These are phyloP conservation scores for Drosophila mettleri DNA, from an alignment of 2,888 invertebrate genomes.

Conservation along the genomic window DNA sequence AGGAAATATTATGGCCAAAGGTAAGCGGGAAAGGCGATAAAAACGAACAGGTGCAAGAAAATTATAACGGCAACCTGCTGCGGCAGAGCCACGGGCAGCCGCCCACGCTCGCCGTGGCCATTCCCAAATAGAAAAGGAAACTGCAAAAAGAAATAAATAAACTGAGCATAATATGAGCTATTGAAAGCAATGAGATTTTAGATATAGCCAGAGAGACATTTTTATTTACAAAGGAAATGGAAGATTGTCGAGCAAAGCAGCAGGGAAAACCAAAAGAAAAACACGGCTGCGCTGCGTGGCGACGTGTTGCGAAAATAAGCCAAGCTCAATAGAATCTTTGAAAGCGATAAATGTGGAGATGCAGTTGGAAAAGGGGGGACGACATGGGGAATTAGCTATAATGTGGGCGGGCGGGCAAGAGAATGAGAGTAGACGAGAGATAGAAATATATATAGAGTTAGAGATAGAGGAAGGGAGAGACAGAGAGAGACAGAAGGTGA, in stretches of 20 bases:
- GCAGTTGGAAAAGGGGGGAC: not conserved
- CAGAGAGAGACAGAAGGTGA: not conserved
- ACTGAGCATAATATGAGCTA: constrained; percentile 14
- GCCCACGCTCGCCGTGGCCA: not conserved
- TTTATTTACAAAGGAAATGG: not conserved
- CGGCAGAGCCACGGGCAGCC: constrained; percentile 10
- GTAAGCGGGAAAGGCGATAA: constrained; percentile 20
- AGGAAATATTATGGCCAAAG: constrained; percentile 48
- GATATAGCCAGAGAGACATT: not conserved
- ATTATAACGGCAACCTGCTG: constrained; percentile 50
- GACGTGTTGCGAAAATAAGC: not conserved
- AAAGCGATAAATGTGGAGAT: not conserved
- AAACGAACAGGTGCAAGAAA: constrained; percentile 40
- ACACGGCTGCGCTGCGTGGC: not conserved
- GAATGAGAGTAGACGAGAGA: too few species aligned
- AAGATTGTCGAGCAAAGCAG: not conserved
- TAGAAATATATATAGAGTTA: too few species aligned
- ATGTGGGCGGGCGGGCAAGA: not conserved
- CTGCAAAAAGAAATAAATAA: not conserved
- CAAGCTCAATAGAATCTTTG: constrained; percentile 1
- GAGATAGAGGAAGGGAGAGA: not conserved
- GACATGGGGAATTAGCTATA: not conserved
- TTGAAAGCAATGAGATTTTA: constrained; percentile 7
- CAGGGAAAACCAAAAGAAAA: not conserved
- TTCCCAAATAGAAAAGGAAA: not conserved